These are phyloP conservation scores for Boulengeromyrus knoepffleri DNA, from an alignment of 2,113 vertebrate genomes.

Conservation along the genomic window DNA sequence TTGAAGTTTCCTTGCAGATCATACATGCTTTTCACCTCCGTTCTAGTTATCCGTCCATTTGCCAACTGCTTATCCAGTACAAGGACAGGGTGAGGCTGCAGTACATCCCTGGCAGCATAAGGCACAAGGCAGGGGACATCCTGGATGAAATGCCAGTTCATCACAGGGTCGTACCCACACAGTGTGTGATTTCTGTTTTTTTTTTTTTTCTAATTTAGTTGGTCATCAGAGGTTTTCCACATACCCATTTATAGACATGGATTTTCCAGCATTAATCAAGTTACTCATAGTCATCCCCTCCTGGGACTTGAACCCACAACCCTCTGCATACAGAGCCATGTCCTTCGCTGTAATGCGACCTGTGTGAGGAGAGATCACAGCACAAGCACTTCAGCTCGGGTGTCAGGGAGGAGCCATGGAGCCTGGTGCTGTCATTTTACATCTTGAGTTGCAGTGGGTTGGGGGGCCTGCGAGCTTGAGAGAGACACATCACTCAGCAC, in stretches of 20 bases:
- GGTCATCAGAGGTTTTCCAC: background rate
- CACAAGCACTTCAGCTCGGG: background rate
- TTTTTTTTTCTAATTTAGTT: background rate
- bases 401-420: background rate
- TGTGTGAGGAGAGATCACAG: slow-evolving; percentile 5
- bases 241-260: background rate
- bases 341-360: background rate
- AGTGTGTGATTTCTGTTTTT: background rate
- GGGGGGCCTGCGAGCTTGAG: slow-evolving; percentile 28
- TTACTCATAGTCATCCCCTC: background rate
- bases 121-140: background rate
- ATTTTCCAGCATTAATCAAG: background rate
- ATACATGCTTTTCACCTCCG: background rate
- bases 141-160: background rate
- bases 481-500: slow-evolving; percentile 45
- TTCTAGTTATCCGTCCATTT: background rate
- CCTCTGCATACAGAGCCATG: background rate
- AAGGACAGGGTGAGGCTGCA: background rate
- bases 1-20: background rate
- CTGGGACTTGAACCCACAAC: background rate
- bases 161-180: background rate
- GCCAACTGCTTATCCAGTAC: background rate
- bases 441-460: slow-evolving; percentile 43
- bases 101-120: background rate
- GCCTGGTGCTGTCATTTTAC: slow-evolving; percentile 42